Evolutionary conservation across 2,888 invertebrate species (phyloP), one percentile per base, ranked within the genome.

Genomic region (Sinodicranocentrus sp.): DNA sequence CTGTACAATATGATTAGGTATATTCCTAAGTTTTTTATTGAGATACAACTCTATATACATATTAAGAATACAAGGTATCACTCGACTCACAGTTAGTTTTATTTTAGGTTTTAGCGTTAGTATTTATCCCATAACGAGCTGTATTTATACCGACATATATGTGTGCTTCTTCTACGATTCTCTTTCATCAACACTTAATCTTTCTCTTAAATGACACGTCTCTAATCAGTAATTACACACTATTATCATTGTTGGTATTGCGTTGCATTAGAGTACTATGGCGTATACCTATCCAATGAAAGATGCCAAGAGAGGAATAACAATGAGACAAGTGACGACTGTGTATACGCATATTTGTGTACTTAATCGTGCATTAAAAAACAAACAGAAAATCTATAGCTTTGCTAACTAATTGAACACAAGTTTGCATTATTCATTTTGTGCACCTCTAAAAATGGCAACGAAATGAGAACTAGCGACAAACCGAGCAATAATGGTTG

Each of bases 331-430:
- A 59, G 59, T 33, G 59, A 57, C 54, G 52, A 10, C 25, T 3
- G 21, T 21, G 15, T 52, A 15, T 21, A 57, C 21, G 21, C 25
- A 54, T 44, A 10, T 33, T 33, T 33, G 33, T 33, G 3, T 33
- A 10, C 48, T 73, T 61, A 73, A 73, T 73, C 73, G 73, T 73
- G 73, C 73, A 63, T 73, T 52, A 70, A 43, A 70, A 54, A 43
- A 54, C 54, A 52, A 68, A 48, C 68, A 48, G 10, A 44, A 48
- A 2, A 48, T 48, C 6, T n/a, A 48, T n/a, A 10, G n/a, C n/a
- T n/a, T n/a, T 3, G n/a, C n/a, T n/a, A 5, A 48, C 48, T 33
- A 48, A 48, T n/a, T n/a, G n/a, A 6, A 48, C 48, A 48, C 48
- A 39, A 33, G 63, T 43, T 43, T 39, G n/a, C 23, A 17, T 8